Percentiles rank a stretch among this genome's conserved stretches.
phyloP scores from a whole-genome alignment of 1,140 invertebrate species.

The Drosophila sp. region DNA sequence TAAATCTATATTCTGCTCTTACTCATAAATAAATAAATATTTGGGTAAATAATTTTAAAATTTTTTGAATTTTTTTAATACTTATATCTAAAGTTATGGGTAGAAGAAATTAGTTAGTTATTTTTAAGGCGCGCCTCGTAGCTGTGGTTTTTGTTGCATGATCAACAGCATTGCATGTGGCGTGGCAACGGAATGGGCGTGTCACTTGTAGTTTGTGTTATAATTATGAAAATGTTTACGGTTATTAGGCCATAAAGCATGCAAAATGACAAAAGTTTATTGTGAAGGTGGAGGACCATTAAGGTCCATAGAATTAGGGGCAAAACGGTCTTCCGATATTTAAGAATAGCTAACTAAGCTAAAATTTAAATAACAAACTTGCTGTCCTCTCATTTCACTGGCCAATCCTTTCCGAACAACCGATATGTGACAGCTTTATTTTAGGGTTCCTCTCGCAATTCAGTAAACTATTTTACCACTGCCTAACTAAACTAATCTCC shows the following conservation, averaged over 20 bases:
- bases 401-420: background rate
- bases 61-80: too few species aligned
- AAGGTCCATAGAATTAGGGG: background rate
- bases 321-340: too few species aligned
- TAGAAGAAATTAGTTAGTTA: too few species aligned
- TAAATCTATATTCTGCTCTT: too few species aligned
- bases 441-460: background rate
- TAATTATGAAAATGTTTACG: slow-evolving; percentile 71
- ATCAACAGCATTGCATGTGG: slow-evolving; percentile 24
- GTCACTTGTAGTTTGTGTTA: slow-evolving; percentile 49
- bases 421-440: background rate
- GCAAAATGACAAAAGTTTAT: slow-evolving; percentile 46
- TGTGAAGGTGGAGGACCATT: background rate
- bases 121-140: too few species aligned
- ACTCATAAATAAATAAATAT: too few species aligned
- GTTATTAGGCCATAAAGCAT: slow-evolving; percentile 48
- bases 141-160: slow-evolving; percentile 1
- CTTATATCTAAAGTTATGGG: too few species aligned
- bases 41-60: too few species aligned
- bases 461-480: background rate
- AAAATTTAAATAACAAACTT: too few species aligned
- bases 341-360: too few species aligned
- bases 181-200: slow-evolving; percentile 36
- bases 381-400: too few species aligned
- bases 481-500: slow-evolving; percentile 28